Evolutionary conservation across 53 echinoderm and acorn worm species (phyloP).

Genomic region (Hippasteria phrygiana): DNA sequence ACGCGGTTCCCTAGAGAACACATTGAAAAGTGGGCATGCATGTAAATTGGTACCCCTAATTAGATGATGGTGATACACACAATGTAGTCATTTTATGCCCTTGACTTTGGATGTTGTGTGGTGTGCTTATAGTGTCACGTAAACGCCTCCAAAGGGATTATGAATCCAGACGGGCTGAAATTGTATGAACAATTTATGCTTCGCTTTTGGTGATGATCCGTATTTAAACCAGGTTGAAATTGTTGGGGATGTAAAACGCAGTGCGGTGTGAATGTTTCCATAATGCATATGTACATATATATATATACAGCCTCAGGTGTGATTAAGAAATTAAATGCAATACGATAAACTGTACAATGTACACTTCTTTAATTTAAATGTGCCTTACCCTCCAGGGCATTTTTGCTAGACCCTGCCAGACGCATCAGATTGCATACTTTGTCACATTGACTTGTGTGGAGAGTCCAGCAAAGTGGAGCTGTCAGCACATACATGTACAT

Average conservation of each 20-base stretch:
- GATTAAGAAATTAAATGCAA: no score
- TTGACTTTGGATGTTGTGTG: not conserved
- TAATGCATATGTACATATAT: no score
- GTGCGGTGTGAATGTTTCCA: not conserved
- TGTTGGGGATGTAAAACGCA: not conserved
- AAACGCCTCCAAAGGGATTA: not conserved
- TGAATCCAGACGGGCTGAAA: not conserved
- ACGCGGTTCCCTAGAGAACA: not conserved
- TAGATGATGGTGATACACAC: not conserved
- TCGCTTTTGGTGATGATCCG: not conserved
- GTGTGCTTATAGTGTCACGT: not conserved
- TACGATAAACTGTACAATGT: no score
- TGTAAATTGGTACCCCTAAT: not conserved
- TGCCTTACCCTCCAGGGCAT: no score
- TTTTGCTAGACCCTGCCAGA: no score
- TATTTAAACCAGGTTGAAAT: not conserved
- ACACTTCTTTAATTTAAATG: no score
- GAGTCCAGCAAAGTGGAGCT: no score
- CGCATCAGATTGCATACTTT: no score
- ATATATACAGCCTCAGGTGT: no score
- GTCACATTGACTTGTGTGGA: no score
- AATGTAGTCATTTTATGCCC: not conserved
- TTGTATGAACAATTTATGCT: not conserved
- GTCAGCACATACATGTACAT: no score
- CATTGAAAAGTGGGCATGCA: not conserved